phyloP scores from a whole-genome alignment of 2,888 invertebrate species.

The Laothoe populi region DNA sequence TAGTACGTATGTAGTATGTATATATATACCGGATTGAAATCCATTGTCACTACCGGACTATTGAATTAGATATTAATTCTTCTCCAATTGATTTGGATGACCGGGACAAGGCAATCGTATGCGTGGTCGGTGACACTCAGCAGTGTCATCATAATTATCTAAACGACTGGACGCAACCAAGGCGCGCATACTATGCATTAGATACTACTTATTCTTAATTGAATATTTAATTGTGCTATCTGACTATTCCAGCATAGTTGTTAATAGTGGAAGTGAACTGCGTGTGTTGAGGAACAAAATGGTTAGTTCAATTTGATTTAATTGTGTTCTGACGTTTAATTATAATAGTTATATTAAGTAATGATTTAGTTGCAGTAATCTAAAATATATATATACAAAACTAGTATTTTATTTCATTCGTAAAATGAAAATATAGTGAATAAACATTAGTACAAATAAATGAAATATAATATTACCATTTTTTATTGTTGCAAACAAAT shows the following conservation, averaged over 20 bases:
- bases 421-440: conserved; percentile 1
- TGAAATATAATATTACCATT: no score
- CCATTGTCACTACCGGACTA: background rate
- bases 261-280: conserved; percentile 26
- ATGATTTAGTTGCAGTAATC: background rate
- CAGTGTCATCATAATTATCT: conserved; percentile 49
- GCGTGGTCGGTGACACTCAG: conserved; percentile 42
- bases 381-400: background rate
- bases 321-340: background rate
- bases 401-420: background rate
- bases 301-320: conserved; percentile 44
- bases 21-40: background rate
- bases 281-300: conserved; percentile 32
- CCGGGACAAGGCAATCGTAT: conserved; percentile 45
- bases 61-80: conserved; percentile 41
- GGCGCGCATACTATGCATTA: conserved; percentile 35
- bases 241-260: conserved; percentile 34
- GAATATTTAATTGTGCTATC: conserved; percentile 32
- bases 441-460: no score
- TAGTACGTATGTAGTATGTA: background rate
- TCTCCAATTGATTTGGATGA: conserved; percentile 56
- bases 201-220: conserved; percentile 37
- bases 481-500: no score
- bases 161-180: conserved; percentile 49
- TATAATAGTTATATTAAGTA: background rate